Evolutionary conservation across 2,888 invertebrate species (phyloP).

Genomic region (Cynaeus angustus): DNA sequence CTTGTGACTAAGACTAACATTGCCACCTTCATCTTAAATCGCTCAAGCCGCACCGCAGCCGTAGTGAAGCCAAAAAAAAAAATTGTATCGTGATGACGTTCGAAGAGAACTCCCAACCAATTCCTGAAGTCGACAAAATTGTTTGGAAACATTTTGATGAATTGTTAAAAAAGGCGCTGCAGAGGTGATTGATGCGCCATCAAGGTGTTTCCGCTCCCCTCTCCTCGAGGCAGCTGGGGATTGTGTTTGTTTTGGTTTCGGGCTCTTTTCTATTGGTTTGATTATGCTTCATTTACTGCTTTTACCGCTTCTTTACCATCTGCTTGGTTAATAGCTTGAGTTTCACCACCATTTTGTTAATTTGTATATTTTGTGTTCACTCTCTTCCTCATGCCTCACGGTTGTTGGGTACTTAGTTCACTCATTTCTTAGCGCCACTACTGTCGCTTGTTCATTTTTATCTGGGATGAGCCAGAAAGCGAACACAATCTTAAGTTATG

Average conservation of each 20-base stretch:
- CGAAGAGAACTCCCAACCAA: constrained; percentile 21
- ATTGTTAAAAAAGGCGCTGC: constrained; percentile 56
- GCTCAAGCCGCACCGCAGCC: constrained; percentile 62
- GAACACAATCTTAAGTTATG: constrained; percentile 63
- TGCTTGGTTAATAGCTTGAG: constrained; percentile 40
- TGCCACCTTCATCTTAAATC: constrained; percentile 43
- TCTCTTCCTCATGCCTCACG: constrained; percentile 60
- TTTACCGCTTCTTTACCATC: constrained; percentile 49
- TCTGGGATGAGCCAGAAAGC: constrained; percentile 63
- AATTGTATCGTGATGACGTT: constrained; percentile 49
- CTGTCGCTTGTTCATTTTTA: constrained; percentile 58
- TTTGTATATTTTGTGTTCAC: constrained; percentile 63
- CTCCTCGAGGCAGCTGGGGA: constrained; percentile 68
- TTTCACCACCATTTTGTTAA: constrained; percentile 60
- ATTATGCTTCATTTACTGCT: constrained; percentile 61
- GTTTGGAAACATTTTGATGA: constrained; percentile 73
- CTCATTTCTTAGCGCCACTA: constrained; percentile 54
- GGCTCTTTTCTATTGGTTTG: constrained; percentile 58
- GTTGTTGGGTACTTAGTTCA: constrained; percentile 59
- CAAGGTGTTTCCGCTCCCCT: constrained; percentile 74
- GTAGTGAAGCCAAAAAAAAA: constrained; percentile 63
- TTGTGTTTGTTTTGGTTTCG: constrained; percentile 68
- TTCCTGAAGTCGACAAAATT: constrained; percentile 19
- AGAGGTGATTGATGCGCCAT: constrained; percentile 71
- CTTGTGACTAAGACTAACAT: constrained; percentile 44